A percentile compares a stretch with the other conserved stretches of the same genome.
Conservation (phyloP, 2,888 invertebrate species). For the Helicoverpa assulta region DNA sequence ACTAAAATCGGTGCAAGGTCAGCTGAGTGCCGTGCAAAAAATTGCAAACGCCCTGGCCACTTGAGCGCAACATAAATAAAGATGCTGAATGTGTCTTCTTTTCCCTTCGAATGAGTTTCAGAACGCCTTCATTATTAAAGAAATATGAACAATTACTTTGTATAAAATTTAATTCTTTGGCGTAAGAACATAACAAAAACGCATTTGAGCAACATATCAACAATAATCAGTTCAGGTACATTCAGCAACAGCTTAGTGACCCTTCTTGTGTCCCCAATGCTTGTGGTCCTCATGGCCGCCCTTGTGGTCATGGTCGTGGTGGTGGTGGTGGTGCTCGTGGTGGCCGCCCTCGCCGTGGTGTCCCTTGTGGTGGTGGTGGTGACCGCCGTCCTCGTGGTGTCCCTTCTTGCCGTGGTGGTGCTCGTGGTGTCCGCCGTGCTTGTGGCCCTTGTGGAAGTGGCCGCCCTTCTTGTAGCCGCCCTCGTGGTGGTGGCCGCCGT, state of each 20-base stretch:
- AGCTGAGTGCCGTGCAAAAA: conserved; percentile 16
- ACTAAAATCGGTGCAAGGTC: conserved; percentile 35
- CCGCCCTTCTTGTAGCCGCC: conserved; percentile 94
- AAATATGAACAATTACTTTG: conserved; percentile 31
- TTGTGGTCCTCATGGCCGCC: conserved; percentile 94
- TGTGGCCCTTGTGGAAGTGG: conserved; percentile 94
- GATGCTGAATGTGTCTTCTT: neutral
- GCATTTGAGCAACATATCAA: conserved; percentile 66
- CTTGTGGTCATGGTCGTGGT: conserved; percentile 93
- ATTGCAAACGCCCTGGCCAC: neutral
- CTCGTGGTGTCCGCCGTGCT: conserved; percentile 93
- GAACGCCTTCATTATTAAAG: neutral
- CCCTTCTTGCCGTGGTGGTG: conserved; percentile 94
- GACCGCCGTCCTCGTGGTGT: conserved; percentile 93
- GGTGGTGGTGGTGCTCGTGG: conserved; percentile 93
- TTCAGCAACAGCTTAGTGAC: conserved; percentile 70
- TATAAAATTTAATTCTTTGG: conserved; percentile 56
- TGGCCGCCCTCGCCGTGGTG: conserved; percentile 94
- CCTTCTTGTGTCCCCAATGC: conserved; percentile 92
- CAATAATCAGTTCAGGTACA: conserved; percentile 65
- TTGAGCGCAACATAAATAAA: too few species aligned
- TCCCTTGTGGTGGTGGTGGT: conserved; percentile 93
- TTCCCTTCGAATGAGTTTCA: neutral
- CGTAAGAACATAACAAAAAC: conserved; percentile 71
- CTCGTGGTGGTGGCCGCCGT: conserved; percentile 93